phyloP scores from a whole-genome alignment of 2,888 invertebrate genomes.

The Drosophila ustulata region DNA sequence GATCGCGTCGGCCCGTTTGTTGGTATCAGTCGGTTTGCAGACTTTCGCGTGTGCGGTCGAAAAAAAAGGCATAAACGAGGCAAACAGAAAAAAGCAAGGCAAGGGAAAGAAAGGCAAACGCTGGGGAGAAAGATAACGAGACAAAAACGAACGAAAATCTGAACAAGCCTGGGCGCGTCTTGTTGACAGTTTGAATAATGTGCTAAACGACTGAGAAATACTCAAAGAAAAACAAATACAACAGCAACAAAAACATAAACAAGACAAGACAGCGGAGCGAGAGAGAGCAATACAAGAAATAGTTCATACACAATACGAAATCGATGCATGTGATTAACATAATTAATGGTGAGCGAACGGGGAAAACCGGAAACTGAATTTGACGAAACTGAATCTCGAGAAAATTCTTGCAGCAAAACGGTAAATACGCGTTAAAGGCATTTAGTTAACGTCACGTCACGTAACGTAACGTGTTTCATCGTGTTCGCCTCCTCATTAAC shows the following conservation, averaged over 20 bases:
- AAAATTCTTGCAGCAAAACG: slow-evolving; percentile 45
- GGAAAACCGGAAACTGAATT: slow-evolving; percentile 17
- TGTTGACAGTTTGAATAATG: slow-evolving; percentile 76
- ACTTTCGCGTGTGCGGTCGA: slow-evolving; percentile 80
- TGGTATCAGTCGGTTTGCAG: slow-evolving; percentile 78
- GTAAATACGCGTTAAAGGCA: slow-evolving; percentile 23
- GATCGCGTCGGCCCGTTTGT: slow-evolving; percentile 48
- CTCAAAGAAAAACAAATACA: neutral
- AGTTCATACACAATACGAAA: slow-evolving; percentile 34
- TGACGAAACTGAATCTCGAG: slow-evolving; percentile 18
- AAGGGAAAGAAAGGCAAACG: slow-evolving; percentile 7
- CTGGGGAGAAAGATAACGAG: slow-evolving; percentile 16
- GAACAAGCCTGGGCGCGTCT: slow-evolving; percentile 67
- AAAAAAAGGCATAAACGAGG: slow-evolving; percentile 19
- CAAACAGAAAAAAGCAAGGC: slow-evolving; percentile 6
- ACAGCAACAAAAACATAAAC: neutral
- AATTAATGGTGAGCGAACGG: slow-evolving; percentile 56
- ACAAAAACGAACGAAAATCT: slow-evolving; percentile 39
- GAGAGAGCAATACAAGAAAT: slow-evolving; percentile 14
- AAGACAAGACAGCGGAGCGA: neutral
- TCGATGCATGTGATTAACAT: slow-evolving; percentile 72
- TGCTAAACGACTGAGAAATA: slow-evolving; percentile 41
- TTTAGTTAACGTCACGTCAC: slow-evolving; percentile 21
- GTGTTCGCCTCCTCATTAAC: slow-evolving; percentile 53
- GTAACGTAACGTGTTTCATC: slow-evolving; percentile 4